Base-by-base conservation (phyloP, 2,888 invertebrate genomes). In the Chloromyia formosa region DNA sequence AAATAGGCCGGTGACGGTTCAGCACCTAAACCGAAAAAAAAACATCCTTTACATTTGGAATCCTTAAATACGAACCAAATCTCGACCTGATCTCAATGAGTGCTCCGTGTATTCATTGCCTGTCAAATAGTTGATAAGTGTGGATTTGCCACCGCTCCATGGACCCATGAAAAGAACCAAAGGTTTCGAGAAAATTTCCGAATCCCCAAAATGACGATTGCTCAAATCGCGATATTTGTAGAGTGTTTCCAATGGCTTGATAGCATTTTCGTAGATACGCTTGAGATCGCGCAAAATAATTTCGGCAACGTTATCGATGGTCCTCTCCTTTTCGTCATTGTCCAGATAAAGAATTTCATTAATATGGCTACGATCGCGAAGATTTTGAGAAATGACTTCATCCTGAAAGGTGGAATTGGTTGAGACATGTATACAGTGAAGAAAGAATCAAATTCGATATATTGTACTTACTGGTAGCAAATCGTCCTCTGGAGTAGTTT, bases 141-240 rank as follows among this genome's bases (percentile, higher is more conserved):
- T 93, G 1, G 96, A 96, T 87, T 97, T 97, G 78, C 97, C 97
- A 75, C 96, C 96, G 82, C 96, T 96, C 95, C 96, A 97, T 53
- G 97, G 96, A 56, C 97, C 97, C 93, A 97, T 94, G 82, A 97
- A 95, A 4, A 97, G 88, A 72, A 97, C 90, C 82, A 97, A 87
- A 1, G 97, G 97, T 82, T 96, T 97, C 1, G 96, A 95, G 84
- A 95, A 95, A 82, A 97, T 95, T 88, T 97, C 96, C 1, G 95
- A 93, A 86, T 97, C 97, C 82, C 95, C 94, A 82, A 95, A 95
- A 86, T 94, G 95, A 78, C 95, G 89, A 84, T 95, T 95, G 83
- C 96, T 96, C 75, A 97, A 88, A 84, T 96, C 96, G 80, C 94
- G 90, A 83, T 96, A 97, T 84, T 95, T 96, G 85, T 95, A 97